These are phyloP conservation scores for Pseudomyrmex dendroicus DNA, from an alignment of 1,140 invertebrate genomes.

Conservation along the genomic window DNA sequence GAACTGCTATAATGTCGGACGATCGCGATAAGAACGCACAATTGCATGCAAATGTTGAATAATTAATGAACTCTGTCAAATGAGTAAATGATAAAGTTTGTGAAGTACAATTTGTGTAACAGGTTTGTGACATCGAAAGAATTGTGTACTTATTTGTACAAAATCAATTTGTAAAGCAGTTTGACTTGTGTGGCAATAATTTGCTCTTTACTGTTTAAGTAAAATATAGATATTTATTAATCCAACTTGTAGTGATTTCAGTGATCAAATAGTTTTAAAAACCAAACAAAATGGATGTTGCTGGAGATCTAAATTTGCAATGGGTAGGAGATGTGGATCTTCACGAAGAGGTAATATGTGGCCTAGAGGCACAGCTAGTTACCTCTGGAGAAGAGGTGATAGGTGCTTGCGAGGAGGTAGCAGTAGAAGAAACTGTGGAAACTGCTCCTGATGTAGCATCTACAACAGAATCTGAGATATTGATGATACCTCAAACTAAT, in stretches of 20 bases:
- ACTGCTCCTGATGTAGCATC: slow-evolving; percentile 82
- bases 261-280: slow-evolving; percentile 74
- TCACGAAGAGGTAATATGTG: slow-evolving; percentile 88
- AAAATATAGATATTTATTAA: background rate
- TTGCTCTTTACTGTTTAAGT: background rate
- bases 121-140: background rate
- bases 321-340: slow-evolving; percentile 87
- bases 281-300: slow-evolving; percentile 77
- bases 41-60: background rate
- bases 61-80: background rate
- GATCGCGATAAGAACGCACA: background rate
- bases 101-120: background rate
- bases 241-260: slow-evolving; percentile 70
- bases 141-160: background rate
- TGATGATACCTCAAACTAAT: slow-evolving; percentile 81
- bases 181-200: background rate
- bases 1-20: background rate
- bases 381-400: slow-evolving; percentile 82
- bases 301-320: slow-evolving; percentile 84
- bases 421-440: slow-evolving; percentile 85
- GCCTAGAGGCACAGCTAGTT: slow-evolving; percentile 84
- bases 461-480: slow-evolving; percentile 79
- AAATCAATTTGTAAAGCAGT: background rate
- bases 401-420: slow-evolving; percentile 84
- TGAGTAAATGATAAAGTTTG: too few relatives aligned